Evolutionary conservation across 2,888 invertebrate species (phyloP), one percentile per base, ranked within the genome.

Genomic region (Myopa testacea): DNA sequence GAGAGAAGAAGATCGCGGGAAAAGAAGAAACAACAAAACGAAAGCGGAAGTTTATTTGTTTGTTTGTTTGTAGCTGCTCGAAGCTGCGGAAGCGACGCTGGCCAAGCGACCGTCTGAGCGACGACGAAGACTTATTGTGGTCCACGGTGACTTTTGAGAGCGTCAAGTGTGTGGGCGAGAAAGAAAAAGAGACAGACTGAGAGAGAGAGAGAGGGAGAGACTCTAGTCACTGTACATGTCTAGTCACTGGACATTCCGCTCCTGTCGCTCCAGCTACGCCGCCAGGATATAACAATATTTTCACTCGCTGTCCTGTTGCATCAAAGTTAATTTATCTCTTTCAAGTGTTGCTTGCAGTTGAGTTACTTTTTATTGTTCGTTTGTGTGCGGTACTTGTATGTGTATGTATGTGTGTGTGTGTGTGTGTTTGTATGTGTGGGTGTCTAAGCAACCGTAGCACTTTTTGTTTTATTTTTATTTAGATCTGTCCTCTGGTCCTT

Each of bases 271-370:
- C 45, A 1, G 6, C 45, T 10, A 8, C 45, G 45, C 7, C 45
- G 45, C 6, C 19, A 62, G 38, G 74, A 40, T 63, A 37, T 60
- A 75, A 75, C 75, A 69, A 75, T 75, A 75, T 75, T 75, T 75
- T 75, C 58, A 75, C 60, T 69, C 60, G 26, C 80, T 79, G 81
- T 81, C 82, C 79, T 80, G 81, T 81, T 83, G 82, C 82, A 83
- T 83, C 82, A 83, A 83, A 82, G 83, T 83, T 81, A 82, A 83
- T 83, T 82, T 82, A 81, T 81, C 81, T 78, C 69, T 78, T 79
- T 79, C 80, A 78, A 78, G 80, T 77, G 78, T 72, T 70, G 72
- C 68, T 67, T 10, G 19, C n/a, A 68, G 40, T 45, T 38, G 69
- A 55, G 55, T 4, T 55, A 55, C 55, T 55, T 45, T 45, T 45